Conservation (phyloP, 2,888 invertebrate genomes). For the Cataglyphis altisquamis region DNA sequence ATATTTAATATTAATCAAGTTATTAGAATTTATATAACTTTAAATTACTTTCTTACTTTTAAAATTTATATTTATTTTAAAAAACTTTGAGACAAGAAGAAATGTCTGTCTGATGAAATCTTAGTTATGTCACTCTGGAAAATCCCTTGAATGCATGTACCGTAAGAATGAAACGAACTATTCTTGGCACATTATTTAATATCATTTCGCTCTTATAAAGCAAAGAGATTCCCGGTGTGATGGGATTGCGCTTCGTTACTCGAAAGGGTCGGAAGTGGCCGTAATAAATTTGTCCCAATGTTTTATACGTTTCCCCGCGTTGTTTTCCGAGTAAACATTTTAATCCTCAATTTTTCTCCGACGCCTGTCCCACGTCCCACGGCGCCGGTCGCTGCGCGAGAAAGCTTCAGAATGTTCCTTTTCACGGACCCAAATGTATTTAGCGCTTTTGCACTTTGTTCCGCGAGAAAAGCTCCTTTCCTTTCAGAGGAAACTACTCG, state of each 20-base stretch:
- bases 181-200: conserved; percentile 49
- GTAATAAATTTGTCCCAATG: conserved; percentile 56
- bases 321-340: conserved; percentile 60
- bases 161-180: conserved; percentile 20
- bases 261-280: conserved; percentile 54
- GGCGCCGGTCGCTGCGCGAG: conserved; percentile 41
- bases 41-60: not conserved
- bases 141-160: conserved; percentile 14
- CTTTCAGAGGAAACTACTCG: conserved; percentile 59
- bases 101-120: not conserved
- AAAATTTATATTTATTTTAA: not conserved
- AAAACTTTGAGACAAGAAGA: not conserved
- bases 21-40: not conserved
- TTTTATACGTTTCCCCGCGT: conserved; percentile 57
- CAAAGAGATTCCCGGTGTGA: conserved; percentile 46
- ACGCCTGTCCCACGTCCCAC: conserved; percentile 40
- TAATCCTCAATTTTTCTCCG: conserved; percentile 56
- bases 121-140: not conserved
- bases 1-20: not conserved
- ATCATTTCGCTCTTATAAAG: conserved; percentile 41
- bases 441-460: conserved; percentile 63
- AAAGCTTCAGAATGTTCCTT: conserved; percentile 58
- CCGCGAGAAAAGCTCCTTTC: conserved; percentile 64
- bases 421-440: conserved; percentile 63
- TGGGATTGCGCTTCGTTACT: conserved; percentile 54